These are phyloP conservation scores for Paradisaea rubra DNA, from an alignment of 2,113 vertebrate species.

Conservation along the genomic window DNA sequence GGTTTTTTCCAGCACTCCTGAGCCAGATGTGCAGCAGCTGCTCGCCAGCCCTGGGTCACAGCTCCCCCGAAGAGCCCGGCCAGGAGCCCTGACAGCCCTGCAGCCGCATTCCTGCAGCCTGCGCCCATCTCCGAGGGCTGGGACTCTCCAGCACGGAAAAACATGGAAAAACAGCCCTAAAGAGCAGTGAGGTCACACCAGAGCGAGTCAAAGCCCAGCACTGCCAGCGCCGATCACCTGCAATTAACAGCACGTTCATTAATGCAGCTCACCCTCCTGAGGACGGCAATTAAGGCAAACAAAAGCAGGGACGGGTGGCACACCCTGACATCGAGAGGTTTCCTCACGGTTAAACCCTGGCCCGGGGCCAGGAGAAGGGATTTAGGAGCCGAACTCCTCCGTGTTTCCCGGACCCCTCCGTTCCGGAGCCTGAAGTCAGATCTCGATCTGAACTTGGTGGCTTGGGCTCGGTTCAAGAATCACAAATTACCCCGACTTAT, in stretches of 20 bases:
- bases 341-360: neutral
- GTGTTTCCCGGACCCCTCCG: neutral
- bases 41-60: neutral
- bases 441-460: slow-evolving; percentile 12
- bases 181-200: accelerated
- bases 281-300: neutral
- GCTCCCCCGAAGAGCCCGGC: neutral
- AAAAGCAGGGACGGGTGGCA: neutral
- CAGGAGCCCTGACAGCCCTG: neutral
- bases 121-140: neutral
- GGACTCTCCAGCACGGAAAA: neutral
- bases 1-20: neutral
- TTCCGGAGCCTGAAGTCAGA: neutral
- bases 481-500: slow-evolving; percentile 33
- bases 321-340: neutral
- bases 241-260: neutral
- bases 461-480: slow-evolving; percentile 49
- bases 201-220: neutral
- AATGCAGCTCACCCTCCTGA: neutral
- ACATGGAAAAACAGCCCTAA: accelerated
- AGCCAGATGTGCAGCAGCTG: neutral
- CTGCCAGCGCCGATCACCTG: neutral
- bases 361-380: neutral
- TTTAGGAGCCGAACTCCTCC: neutral
- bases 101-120: neutral